Conservation (phyloP, 64 coral and sea anemone species). For the Actinia tenebrosa region DNA sequence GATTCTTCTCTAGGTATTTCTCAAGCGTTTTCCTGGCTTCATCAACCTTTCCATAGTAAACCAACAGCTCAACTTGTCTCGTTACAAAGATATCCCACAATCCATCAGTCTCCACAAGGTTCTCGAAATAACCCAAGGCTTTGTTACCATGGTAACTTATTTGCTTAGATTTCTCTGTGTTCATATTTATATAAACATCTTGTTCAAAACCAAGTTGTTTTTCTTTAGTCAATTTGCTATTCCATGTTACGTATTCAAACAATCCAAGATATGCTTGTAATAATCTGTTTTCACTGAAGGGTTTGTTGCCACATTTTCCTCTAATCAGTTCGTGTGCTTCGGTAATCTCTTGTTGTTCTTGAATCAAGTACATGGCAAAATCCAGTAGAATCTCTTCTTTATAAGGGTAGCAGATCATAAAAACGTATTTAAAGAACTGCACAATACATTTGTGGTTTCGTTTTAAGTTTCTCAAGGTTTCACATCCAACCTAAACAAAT, state of each 20-base stretch:
- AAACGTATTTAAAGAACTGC: conserved; percentile 84
- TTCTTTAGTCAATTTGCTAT: conserved; percentile 26
- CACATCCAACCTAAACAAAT: conserved; percentile 54
- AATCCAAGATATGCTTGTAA: conserved; percentile 65
- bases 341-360: conserved; percentile 49
- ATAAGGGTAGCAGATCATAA: conserved; percentile 62
- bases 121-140: conserved; percentile 57
- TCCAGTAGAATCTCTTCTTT: conserved; percentile 73
- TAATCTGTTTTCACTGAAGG: conserved; percentile 38
- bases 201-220: background rate
- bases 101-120: conserved; percentile 45
- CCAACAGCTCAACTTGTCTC: conserved; percentile 62
- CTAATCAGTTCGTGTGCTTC: conserved; percentile 77
- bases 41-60: conserved; percentile 48
- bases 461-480: conserved; percentile 47
- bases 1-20: conserved; percentile 65
- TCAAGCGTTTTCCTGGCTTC: conserved; percentile 47
- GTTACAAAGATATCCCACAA: conserved; percentile 82
- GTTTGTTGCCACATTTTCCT: conserved; percentile 40
- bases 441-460: conserved; percentile 38
- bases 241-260: conserved; percentile 68
- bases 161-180: conserved; percentile 2
- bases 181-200: background rate
- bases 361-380: conserved; percentile 69
- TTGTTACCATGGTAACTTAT: conserved; percentile 61